Percentiles rank a stretch among this genome's conserved stretches.
Evolutionary conservation across 2,888 invertebrate species (phyloP).

Genomic region (Drosophila acutilabella): DNA sequence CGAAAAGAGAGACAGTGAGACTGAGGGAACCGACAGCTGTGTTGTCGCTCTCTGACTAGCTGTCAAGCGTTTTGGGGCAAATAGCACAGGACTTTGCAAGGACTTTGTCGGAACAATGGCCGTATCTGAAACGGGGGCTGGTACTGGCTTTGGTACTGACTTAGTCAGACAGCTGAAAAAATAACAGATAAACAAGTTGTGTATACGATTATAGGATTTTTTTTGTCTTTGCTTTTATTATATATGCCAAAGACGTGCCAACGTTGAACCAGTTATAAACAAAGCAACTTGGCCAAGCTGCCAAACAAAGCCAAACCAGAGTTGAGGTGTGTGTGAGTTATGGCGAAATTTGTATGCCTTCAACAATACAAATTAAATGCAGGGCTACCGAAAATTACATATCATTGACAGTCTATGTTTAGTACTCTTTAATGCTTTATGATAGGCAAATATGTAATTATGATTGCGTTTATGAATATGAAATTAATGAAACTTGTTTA

Average conservation of each 20-base stretch:
- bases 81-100: slow-evolving; percentile 53
- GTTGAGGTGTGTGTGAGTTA: slow-evolving; percentile 49
- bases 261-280: slow-evolving; percentile 77
- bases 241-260: slow-evolving; percentile 76
- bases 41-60: slow-evolving; percentile 57
- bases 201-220: slow-evolving; percentile 6
- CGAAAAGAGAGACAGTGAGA: slow-evolving; percentile 36
- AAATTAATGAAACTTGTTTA: not conserved
- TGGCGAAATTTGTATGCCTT: slow-evolving; percentile 72
- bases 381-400: slow-evolving; percentile 50
- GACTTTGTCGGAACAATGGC: slow-evolving; percentile 33
- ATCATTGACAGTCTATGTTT: slow-evolving; percentile 16
- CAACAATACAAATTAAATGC: slow-evolving; percentile 54
- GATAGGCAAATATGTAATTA: slow-evolving; percentile 22
- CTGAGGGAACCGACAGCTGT: slow-evolving; percentile 67
- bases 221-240: slow-evolving; percentile 28
- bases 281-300: slow-evolving; percentile 52
- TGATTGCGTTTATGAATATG: slow-evolving; percentile 7
- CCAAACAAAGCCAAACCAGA: slow-evolving; percentile 25
- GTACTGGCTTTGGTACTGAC: slow-evolving; percentile 12
- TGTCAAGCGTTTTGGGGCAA: slow-evolving; percentile 38
- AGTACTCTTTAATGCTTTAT: not conserved
- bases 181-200: slow-evolving; percentile 70
- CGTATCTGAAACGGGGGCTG: slow-evolving; percentile 30
- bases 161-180: slow-evolving; percentile 58